A percentile compares a stretch with the other conserved stretches of the same genome.
These are phyloP conservation scores for Chinchilla lanigera DNA, from an alignment of 2,113 vertebrate species.

Conservation along the genomic window DNA sequence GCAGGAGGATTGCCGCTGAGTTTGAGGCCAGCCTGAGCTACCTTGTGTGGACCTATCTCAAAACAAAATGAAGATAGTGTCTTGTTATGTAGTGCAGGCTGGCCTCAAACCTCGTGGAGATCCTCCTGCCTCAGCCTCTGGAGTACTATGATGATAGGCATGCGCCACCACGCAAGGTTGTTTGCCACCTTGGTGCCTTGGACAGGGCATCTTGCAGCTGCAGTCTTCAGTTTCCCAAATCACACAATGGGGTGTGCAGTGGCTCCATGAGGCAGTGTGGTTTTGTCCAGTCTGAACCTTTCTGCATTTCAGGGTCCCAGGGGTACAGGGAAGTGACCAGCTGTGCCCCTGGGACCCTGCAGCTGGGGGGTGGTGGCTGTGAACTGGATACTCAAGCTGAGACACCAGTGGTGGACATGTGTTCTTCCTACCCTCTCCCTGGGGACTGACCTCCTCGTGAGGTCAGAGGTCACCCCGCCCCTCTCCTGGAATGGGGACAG, in stretches of 20 bases:
- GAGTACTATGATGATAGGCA: not conserved
- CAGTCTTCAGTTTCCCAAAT: not conserved
- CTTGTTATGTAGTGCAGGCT: not conserved
- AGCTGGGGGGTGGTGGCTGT: too few species aligned
- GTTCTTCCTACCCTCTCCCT: not conserved
- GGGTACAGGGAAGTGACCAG: not conserved
- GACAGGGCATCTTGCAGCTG: not conserved
- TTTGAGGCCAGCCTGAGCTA: not conserved
- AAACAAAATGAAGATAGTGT: not conserved
- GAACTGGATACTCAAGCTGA: not conserved
- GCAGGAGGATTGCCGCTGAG: not conserved
- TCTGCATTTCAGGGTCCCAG: not conserved
- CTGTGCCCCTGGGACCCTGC: not conserved
- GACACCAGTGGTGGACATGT: not conserved
- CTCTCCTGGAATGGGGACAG: conserved; percentile 77
- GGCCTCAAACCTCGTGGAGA: not conserved
- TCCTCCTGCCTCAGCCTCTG: not conserved
- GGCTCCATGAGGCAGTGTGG: not conserved
- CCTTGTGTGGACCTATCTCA: not conserved
- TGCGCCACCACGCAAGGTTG: too few species aligned
- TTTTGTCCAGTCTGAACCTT: not conserved
- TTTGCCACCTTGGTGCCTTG: too few species aligned
- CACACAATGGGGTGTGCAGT: not conserved
- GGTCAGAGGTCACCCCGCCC: conserved; percentile 79
- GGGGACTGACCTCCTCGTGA: not conserved